Conservation (phyloP, 2,113 vertebrate genomes). For the Cynoglossus semilaevis region DNA sequence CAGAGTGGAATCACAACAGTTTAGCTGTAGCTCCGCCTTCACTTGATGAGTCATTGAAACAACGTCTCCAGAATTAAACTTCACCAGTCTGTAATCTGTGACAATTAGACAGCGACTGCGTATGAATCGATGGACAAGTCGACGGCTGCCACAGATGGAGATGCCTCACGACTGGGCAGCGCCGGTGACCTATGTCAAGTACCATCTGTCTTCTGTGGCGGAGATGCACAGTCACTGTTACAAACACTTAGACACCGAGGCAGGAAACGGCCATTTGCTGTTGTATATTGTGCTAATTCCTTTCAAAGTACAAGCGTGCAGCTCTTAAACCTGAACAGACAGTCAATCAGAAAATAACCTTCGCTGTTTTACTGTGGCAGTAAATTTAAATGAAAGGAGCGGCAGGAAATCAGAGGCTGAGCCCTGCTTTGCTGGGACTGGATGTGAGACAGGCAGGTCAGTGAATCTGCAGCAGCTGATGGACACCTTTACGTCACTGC, state of each 20-base stretch:
- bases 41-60: constrained; percentile 57
- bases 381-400: too few relatives aligned
- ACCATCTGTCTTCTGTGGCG: constrained; percentile 57
- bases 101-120: constrained; percentile 45
- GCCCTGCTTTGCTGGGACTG: too few relatives aligned
- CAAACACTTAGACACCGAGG: constrained; percentile 15
- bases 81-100: constrained; percentile 53
- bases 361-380: too few relatives aligned
- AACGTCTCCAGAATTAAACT: constrained; percentile 43
- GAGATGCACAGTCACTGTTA: constrained; percentile 35
- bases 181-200: constrained; percentile 55
- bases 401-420: too few relatives aligned
- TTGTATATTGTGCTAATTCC: not conserved
- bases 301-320: not conserved
- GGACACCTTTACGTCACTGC: too few relatives aligned
- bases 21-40: constrained; percentile 39
- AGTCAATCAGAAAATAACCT: too few relatives aligned
- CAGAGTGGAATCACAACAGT: constrained; percentile 47
- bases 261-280: constrained; percentile 9
- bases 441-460: too few relatives aligned
- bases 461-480: too few relatives aligned
- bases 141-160: constrained; percentile 34
- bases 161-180: constrained; percentile 51
- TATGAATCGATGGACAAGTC: constrained; percentile 49
- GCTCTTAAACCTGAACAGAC: too few relatives aligned